Evolutionary conservation across 2,888 invertebrate species (phyloP).

Genomic region (Drosophila dives): DNA sequence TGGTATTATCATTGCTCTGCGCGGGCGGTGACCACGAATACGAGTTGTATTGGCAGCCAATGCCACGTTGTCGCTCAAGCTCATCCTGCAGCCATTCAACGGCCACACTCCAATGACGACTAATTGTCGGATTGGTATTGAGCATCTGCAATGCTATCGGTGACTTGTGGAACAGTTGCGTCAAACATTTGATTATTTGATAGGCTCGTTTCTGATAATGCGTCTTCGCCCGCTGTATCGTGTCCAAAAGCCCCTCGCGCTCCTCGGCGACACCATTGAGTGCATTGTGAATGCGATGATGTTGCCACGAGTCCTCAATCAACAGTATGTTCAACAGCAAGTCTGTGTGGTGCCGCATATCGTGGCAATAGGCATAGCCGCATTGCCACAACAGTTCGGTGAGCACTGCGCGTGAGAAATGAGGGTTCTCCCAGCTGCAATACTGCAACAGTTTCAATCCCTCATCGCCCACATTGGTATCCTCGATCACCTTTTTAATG

Average conservation of each 20-base stretch:
- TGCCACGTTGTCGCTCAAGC: slow-evolving; percentile 89
- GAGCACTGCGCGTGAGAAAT: slow-evolving; percentile 94
- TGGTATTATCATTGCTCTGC: slow-evolving; percentile 97
- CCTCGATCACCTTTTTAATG: slow-evolving; percentile 97
- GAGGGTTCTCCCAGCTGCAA: slow-evolving; percentile 98
- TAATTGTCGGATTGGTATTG: slow-evolving; percentile 91
- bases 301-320: slow-evolving; percentile 98
- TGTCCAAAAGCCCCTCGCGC: slow-evolving; percentile 96
- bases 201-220: slow-evolving; percentile 98
- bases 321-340: slow-evolving; percentile 93
- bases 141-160: slow-evolving; percentile 92
- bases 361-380: slow-evolving; percentile 95
- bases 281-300: slow-evolving; percentile 96
- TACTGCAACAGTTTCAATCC: slow-evolving; percentile 95
- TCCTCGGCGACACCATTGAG: slow-evolving; percentile 94
- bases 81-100: slow-evolving; percentile 98
- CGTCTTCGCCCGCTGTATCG: slow-evolving; percentile 95
- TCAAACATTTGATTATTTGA: slow-evolving; percentile 98
- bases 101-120: slow-evolving; percentile 94
- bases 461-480: slow-evolving; percentile 96
- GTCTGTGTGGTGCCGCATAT: slow-evolving; percentile 96
- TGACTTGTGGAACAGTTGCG: slow-evolving; percentile 94
- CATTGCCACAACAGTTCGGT: slow-evolving; percentile 96
- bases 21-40: slow-evolving; percentile 98
- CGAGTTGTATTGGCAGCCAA: slow-evolving; percentile 88